These are phyloP conservation scores for Crotalus tigris DNA, from an alignment of 2,113 vertebrate genomes.

Conservation along the genomic window DNA sequence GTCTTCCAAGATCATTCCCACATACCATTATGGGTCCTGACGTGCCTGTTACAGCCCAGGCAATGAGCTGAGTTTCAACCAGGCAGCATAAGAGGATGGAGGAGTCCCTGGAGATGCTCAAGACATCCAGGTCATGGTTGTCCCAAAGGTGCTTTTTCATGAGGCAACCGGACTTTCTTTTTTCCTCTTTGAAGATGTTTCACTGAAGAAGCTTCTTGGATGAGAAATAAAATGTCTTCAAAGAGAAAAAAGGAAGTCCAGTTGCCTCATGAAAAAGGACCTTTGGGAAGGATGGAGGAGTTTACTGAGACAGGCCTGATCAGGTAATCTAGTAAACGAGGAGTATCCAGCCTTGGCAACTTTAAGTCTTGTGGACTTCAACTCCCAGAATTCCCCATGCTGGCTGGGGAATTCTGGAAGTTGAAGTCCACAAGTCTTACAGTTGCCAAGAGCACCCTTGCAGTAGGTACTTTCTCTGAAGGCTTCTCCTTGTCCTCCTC, in stretches of 20 bases:
- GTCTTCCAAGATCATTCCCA: not conserved
- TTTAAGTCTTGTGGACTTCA: not conserved
- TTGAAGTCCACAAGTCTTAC: not conserved
- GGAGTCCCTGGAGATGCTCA: too few species aligned
- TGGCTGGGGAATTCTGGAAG: not conserved
- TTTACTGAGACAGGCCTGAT: not conserved
- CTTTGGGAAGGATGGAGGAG: too few species aligned
- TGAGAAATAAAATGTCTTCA: too few species aligned
- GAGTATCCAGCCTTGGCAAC: not conserved
- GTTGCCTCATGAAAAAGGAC: too few species aligned
- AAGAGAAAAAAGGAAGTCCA: too few species aligned
- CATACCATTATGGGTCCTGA: not conserved
- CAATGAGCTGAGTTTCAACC: not conserved
- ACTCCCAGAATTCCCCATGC: not conserved
- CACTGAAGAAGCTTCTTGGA: too few species aligned
- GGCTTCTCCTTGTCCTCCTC: not conserved
- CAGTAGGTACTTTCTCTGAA: not conserved
- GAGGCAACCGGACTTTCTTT: too few species aligned
- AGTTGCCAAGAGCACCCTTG: not conserved
- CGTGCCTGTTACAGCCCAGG: not conserved
- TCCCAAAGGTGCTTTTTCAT: too few species aligned
- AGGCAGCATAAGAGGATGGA: not conserved
- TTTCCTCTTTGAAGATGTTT: too few species aligned
- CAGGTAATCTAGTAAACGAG: not conserved
- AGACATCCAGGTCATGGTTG: too few species aligned